phyloP scores from a whole-genome alignment of 2,797 vertebrate genomes.

The Bradypodion pumilum region DNA sequence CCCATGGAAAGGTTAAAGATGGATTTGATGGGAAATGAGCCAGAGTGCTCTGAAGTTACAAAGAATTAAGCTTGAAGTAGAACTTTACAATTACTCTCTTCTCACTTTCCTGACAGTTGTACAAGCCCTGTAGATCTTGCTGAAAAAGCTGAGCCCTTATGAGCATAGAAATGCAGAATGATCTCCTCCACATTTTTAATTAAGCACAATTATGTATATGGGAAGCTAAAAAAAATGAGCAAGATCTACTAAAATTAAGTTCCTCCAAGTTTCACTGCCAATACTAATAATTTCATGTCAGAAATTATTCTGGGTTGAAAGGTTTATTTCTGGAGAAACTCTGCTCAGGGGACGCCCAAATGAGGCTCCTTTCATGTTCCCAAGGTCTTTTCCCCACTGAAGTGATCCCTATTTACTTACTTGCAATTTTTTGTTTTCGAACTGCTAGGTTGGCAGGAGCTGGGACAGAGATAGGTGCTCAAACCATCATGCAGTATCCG shows the following conservation, averaged over 20 bases:
- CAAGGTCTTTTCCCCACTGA: too few species aligned
- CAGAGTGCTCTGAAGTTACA: background rate
- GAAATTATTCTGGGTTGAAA: too few species aligned
- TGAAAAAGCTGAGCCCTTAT: background rate
- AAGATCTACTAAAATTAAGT: background rate
- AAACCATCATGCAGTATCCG: too few species aligned
- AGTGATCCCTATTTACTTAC: too few species aligned
- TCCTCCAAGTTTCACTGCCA: background rate
- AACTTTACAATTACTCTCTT: background rate
- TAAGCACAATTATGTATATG: background rate
- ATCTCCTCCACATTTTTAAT: background rate
- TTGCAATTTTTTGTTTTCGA: too few species aligned
- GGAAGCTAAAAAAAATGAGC: background rate
- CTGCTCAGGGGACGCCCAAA: too few species aligned
- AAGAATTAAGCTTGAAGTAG: too few species aligned
- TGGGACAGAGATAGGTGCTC: too few species aligned
- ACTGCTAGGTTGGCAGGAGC: too few species aligned
- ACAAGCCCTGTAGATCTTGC: background rate
- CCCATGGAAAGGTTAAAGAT: background rate
- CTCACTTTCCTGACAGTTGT: background rate
- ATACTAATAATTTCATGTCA: background rate
- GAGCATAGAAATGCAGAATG: background rate
- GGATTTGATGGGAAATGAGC: background rate
- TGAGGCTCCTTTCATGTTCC: too few species aligned
- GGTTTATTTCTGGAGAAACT: too few species aligned